A percentile compares a stretch with the other conserved stretches of the same genome.
Evolutionary conservation across 2,797 vertebrate genomes (phyloP).

Genomic region (Myotis planiceps): DNA sequence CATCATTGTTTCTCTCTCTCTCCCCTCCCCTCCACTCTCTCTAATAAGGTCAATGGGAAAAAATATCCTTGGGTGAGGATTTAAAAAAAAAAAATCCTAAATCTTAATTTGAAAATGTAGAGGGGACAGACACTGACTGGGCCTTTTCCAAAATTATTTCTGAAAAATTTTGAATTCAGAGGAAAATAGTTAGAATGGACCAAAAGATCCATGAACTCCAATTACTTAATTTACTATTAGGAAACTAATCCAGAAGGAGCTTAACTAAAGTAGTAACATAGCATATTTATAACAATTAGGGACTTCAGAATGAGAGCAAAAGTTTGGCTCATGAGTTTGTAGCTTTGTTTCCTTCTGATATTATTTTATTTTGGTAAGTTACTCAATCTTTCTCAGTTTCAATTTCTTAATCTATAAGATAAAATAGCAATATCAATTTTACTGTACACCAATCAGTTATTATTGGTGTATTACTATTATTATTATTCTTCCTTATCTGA

Average conservation of each 20-base stretch:
- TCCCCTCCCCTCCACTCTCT: no score
- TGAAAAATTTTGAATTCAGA: background rate
- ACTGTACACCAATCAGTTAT: background rate
- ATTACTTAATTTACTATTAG: background rate
- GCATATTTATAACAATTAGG: background rate
- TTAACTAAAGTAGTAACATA: background rate
- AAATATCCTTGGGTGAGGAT: no score
- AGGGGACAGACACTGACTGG: background rate
- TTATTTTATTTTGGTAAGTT: background rate
- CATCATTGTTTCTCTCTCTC: no score
- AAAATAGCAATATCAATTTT: background rate
- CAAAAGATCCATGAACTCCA: background rate
- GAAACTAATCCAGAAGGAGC: background rate
- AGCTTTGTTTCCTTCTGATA: background rate
- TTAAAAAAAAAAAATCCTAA: background rate
- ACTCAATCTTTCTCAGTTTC: background rate
- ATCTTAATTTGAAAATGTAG: background rate
- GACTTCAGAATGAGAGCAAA: background rate
- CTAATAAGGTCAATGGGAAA: no score
- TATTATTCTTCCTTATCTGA: background rate
- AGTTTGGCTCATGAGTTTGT: background rate
- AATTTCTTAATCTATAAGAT: background rate
- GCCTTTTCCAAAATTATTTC: background rate
- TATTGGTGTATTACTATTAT: background rate
- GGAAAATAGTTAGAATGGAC: background rate